A percentile compares a stretch with the other conserved stretches of the same genome.
Conservation (phyloP, 2,888 invertebrate species). For the Hedychridium roseum region DNA sequence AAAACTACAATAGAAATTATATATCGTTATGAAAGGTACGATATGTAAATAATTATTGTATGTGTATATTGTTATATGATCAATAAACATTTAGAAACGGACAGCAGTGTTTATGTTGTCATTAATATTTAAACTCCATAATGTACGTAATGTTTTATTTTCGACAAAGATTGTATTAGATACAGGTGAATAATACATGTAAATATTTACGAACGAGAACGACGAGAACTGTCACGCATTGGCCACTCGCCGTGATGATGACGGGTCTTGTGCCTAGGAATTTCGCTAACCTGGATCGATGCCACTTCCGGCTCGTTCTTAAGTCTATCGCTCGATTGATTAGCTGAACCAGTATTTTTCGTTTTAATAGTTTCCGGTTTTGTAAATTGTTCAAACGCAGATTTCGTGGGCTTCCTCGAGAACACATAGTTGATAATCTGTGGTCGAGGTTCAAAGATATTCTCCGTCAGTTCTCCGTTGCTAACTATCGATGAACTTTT, state of each 20-base stretch:
- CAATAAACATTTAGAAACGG: too few species aligned
- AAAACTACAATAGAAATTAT: constrained; percentile 7
- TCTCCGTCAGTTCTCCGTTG: constrained; percentile 25
- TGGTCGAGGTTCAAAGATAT: constrained; percentile 47
- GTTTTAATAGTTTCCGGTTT: background rate
- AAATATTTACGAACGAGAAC: constrained; percentile 8
- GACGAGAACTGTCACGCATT: constrained; percentile 30
- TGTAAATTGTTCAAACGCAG: background rate
- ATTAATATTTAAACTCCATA: constrained; percentile 34
- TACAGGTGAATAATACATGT: too few species aligned
- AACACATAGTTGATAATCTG: constrained; percentile 47
- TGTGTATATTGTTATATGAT: constrained; percentile 22
- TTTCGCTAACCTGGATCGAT: constrained; percentile 51
- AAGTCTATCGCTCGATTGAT: background rate
- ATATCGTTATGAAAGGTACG: constrained; percentile 1
- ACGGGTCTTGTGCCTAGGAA: constrained; percentile 44
- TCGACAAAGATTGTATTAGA: too few species aligned
- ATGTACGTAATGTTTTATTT: constrained; percentile 29
- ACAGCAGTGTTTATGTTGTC: too few species aligned
- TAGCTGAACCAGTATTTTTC: too few species aligned
- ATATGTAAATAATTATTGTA: too few species aligned
- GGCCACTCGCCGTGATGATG: constrained; percentile 50
- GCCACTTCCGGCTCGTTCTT: constrained; percentile 31
- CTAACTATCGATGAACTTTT: background rate
- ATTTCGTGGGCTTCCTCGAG: constrained; percentile 17